Percentiles rank a stretch among this genome's conserved stretches.
Conservation (phyloP, 1,140 invertebrate genomes). For the Sitodiplosis mosellana region DNA sequence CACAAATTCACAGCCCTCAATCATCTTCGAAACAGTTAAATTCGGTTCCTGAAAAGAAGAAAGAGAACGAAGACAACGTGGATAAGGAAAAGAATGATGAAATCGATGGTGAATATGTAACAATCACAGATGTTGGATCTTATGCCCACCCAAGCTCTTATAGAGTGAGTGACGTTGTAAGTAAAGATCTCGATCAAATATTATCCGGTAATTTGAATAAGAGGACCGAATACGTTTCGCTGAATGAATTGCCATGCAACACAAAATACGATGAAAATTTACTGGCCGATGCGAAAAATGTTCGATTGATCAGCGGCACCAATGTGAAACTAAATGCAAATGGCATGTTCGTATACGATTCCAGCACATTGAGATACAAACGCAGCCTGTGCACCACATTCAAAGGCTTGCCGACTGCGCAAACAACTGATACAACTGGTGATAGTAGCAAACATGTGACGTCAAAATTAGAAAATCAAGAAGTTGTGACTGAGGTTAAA, state of each 20-base stretch:
- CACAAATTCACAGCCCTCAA: background rate
- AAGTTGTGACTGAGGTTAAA: too few species aligned
- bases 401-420: too few species aligned
- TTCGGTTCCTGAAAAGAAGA: background rate
- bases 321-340: too few species aligned
- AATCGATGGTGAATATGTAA: slow-evolving; percentile 61
- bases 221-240: slow-evolving; percentile 58
- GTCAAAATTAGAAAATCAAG: too few species aligned
- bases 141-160: slow-evolving; percentile 35
- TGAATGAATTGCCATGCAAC: slow-evolving; percentile 55
- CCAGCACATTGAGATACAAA: too few species aligned
- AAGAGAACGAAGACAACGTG: slow-evolving; percentile 33
- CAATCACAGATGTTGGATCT: slow-evolving; percentile 52
- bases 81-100: slow-evolving; percentile 26
- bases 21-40: too few species aligned
- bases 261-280: slow-evolving; percentile 27
- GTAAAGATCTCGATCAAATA: slow-evolving; percentile 10
- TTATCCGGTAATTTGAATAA: slow-evolving; percentile 29
- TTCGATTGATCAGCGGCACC: too few species aligned
- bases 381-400: too few species aligned
- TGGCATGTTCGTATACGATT: too few species aligned
- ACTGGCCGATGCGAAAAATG: background rate
- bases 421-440: too few species aligned
- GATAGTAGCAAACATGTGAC: too few species aligned
- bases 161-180: slow-evolving; percentile 12